Evolutionary conservation across 2,113 vertebrate genomes (phyloP).

Genomic region (Ibidorhyncha struthersii): DNA sequence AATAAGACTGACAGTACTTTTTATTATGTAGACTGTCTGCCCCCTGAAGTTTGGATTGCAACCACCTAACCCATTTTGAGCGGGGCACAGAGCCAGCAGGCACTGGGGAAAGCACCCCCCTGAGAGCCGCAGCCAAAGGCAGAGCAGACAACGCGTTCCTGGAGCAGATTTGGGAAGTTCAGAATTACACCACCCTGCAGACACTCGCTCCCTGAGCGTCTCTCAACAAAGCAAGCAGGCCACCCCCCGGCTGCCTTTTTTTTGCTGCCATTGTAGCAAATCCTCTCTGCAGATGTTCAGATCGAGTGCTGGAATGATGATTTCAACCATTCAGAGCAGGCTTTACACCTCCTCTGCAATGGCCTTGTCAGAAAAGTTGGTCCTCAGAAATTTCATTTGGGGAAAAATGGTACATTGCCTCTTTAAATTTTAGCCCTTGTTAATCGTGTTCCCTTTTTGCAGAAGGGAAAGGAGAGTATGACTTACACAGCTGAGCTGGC

Average conservation of each 20-base stretch:
- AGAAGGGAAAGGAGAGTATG: background rate
- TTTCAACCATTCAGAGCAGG: background rate
- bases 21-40: background rate
- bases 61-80: background rate
- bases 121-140: background rate
- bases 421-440: background rate
- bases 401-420: background rate
- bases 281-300: background rate
- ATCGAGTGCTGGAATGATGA: background rate
- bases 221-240: background rate
- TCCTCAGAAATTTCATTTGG: background rate
- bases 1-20: background rate
- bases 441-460: background rate
- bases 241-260: background rate
- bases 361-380: background rate
- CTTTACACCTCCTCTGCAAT: background rate
- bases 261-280: background rate
- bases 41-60: background rate
- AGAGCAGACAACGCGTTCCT: fast-evolving
- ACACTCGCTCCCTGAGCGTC: fast-evolving
- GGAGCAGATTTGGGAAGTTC: background rate
- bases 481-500: background rate
- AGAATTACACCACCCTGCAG: background rate
- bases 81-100: fast-evolving
- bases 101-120: background rate